Percentiles rank a stretch among this genome's conserved stretches.
These are phyloP conservation scores for Triplophysa siluroides DNA, from an alignment of 2,113 vertebrate species.

Conservation along the genomic window DNA sequence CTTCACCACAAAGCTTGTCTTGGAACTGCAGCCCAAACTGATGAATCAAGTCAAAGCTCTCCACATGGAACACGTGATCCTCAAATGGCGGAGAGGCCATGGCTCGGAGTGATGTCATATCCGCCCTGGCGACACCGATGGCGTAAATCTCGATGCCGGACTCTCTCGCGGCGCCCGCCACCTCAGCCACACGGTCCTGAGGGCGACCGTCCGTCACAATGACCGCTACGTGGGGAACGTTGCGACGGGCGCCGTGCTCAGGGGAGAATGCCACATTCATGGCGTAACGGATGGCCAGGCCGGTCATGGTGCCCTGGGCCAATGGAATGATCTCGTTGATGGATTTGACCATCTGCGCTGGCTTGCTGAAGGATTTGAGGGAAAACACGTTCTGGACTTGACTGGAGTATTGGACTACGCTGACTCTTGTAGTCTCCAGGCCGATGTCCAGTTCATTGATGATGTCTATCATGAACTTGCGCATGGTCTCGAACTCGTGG, in stretches of 20 bases:
- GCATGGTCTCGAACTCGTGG: conserved; percentile 94
- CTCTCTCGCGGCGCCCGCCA: conserved; percentile 84
- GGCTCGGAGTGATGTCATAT: conserved; percentile 89
- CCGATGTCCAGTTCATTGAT: conserved; percentile 86
- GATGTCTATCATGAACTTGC: conserved; percentile 92
- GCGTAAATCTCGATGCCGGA: conserved; percentile 94
- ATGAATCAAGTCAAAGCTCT: conserved; percentile 92
- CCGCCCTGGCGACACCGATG: conserved; percentile 90
- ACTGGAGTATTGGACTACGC: conserved; percentile 96
- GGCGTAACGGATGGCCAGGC: conserved; percentile 90
- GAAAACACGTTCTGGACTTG: conserved; percentile 95
- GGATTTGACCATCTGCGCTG: conserved; percentile 82
- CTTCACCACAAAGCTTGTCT: conserved; percentile 90
- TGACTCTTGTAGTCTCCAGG: conserved; percentile 82
- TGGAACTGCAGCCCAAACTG: conserved; percentile 94
- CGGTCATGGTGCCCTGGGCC: conserved; percentile 97
- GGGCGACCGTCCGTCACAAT: conserved; percentile 93
- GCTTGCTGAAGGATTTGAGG: conserved; percentile 79
- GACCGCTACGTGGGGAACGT: conserved; percentile 85
- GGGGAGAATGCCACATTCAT: conserved; percentile 88
- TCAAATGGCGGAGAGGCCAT: conserved; percentile 92
- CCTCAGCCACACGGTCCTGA: conserved; percentile 92
- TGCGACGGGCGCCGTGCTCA: conserved; percentile 82
- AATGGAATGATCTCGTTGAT: conserved; percentile 88
- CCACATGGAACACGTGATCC: conserved; percentile 94